Conservation (phyloP, 2,113 vertebrate genomes). For the Colossoma macropomum region DNA sequence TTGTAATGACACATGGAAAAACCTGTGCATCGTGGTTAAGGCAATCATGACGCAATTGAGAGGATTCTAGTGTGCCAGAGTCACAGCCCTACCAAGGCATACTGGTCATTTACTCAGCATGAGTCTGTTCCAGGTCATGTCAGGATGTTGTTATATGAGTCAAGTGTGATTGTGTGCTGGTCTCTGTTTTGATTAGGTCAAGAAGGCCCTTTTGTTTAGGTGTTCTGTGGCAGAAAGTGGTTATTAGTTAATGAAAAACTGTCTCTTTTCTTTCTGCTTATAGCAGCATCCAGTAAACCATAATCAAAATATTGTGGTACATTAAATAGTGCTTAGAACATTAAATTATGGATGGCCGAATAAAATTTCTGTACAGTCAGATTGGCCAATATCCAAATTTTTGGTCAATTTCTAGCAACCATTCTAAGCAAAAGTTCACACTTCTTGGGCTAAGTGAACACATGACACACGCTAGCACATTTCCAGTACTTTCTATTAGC, state of each 20-base stretch:
- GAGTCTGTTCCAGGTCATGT: neutral
- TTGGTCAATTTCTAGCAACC: too few species aligned
- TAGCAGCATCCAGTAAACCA: too few species aligned
- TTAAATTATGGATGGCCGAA: too few species aligned
- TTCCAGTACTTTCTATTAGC: too few species aligned
- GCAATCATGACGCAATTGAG: conserved; percentile 1
- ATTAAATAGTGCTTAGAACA: too few species aligned
- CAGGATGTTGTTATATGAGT: conserved; percentile 11
- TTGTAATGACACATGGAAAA: neutral
- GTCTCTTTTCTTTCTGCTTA: too few species aligned
- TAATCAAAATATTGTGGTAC: too few species aligned
- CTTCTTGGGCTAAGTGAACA: too few species aligned
- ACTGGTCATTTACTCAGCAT: neutral
- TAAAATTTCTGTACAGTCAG: too few species aligned
- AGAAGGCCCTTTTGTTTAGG: neutral
- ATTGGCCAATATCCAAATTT: too few species aligned
- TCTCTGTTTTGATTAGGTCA: neutral
- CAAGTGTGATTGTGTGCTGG: neutral
- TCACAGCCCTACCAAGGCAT: neutral
- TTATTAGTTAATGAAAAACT: neutral
- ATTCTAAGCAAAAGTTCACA: too few species aligned
- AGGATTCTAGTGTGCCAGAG: conserved; percentile 1
- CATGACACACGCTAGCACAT: too few species aligned
- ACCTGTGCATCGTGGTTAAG: neutral
- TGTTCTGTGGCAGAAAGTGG: neutral